A percentile compares a stretch with the other conserved stretches of the same genome.
phyloP scores from a whole-genome alignment of 2,797 vertebrate species.

The Tangara arthus region DNA sequence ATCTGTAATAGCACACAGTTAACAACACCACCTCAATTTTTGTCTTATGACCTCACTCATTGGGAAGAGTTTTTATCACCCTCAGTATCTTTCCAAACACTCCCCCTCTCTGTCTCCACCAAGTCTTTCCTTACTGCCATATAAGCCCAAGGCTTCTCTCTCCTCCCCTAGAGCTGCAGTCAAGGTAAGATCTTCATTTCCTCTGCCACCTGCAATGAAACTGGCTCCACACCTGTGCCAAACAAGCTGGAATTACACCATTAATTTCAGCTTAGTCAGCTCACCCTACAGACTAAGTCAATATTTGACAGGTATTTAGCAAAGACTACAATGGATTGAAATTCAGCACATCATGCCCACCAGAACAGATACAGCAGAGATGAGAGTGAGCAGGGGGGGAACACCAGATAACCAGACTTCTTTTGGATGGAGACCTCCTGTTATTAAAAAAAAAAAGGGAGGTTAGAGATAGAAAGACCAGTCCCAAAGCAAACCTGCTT shows the following conservation, averaged over 20 bases:
- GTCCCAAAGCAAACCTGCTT: not conserved
- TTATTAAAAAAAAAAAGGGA: not conserved
- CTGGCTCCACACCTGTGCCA: not conserved
- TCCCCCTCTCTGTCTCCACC: not conserved
- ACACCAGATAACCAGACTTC: not conserved
- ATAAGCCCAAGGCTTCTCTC: not conserved
- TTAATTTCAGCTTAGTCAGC: slow-evolving; percentile 28
- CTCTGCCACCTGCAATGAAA: not conserved
- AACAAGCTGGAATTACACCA: not conserved
- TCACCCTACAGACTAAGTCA: not conserved
- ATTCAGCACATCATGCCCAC: not conserved
- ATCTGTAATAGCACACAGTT: not conserved
- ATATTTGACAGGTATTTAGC: slow-evolving; percentile 14
- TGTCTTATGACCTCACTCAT: slow-evolving; percentile 19
- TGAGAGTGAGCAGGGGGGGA: not conserved
- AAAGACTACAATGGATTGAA: not conserved
- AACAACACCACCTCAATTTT: slow-evolving; percentile 13
- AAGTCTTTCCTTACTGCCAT: not conserved
- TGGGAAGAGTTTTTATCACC: not conserved
- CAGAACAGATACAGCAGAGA: not conserved
- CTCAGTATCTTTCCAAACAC: not conserved
- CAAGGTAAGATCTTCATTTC: slow-evolving; percentile 33
- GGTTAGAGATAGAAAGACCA: not conserved
- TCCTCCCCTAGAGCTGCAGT: not conserved
- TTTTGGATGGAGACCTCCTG: not conserved